Base-by-base conservation (phyloP, 2,797 vertebrate genomes). In the Hydrophis major region DNA sequence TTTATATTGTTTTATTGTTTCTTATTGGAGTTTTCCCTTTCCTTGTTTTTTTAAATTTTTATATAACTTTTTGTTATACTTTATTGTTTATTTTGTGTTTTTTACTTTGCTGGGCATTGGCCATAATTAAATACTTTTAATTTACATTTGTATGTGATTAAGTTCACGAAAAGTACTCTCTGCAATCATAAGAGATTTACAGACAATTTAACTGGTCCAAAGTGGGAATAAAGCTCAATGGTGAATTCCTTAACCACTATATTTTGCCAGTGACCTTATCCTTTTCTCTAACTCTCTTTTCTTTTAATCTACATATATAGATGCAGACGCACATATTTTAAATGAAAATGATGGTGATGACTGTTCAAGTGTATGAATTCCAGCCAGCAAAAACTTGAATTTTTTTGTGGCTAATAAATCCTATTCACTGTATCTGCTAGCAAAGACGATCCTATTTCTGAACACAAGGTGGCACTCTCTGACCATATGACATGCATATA, bases 391-490 rank as follows among this genome's bases (percentile, higher is more conserved):
- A 86, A 89, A 94, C 93, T 89, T 11, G 22, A 13, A 32, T 94
- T 3, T 3, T 0, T 8, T 50, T 50, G 2, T 13, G 57, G 56
- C 12, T 90, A 88, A 89, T 86, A 87, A 89, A 32, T 13, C 4
- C 27, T 69, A 0, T 22, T 28, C 90, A 92, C n/a, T 61, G 92
- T 53, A 90, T 2, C 32, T 89, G 94, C 28, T 0, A 86, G 56
- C 78, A 92, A 57, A 92, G n/a, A n/a, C 93, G 96, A 59, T 95
- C 93, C 92, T 90, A 88, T 93, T 91, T 96, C 93, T 91, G 93
- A 95, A 94, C 96, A 92, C 96, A 95, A 97, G 97, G 94, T 96
- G 97, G 96, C 96, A 96, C 95, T 59, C 92, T 96, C 88, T 95
- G 95, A 95, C 94, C 14, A 20, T 8, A 50, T 88, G 50, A 78